phyloP scores from a whole-genome alignment of 1,140 invertebrate genomes.

The Littorina saxatilis region DNA sequence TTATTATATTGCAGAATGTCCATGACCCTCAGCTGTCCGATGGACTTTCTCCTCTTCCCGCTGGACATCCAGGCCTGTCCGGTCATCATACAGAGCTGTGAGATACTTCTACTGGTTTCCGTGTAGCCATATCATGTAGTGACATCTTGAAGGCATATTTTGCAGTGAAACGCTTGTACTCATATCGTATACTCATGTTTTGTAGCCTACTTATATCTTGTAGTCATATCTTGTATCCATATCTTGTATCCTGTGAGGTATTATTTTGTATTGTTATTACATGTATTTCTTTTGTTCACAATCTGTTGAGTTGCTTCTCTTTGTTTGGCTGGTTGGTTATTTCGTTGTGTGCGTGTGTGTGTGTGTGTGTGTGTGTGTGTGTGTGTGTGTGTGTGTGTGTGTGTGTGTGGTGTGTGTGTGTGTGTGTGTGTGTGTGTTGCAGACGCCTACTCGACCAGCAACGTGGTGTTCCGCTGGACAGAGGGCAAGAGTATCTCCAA shows the following conservation, averaged over 20 bases:
- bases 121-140: too few relatives aligned
- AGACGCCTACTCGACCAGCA: slow-evolving; percentile 53
- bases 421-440: background rate
- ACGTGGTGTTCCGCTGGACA: slow-evolving; percentile 51
- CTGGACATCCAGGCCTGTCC: slow-evolving; percentile 38
- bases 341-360: too few relatives aligned
- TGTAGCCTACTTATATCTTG: background rate
- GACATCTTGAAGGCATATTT: background rate
- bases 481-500: slow-evolving; percentile 25
- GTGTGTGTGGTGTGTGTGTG: background rate
- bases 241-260: too few relatives aligned
- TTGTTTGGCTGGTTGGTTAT: too few relatives aligned
- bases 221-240: too few relatives aligned
- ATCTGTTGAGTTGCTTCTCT: too few relatives aligned
- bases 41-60: slow-evolving; percentile 41
- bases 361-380: background rate
- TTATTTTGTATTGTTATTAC: too few relatives aligned
- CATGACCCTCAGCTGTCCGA: slow-evolving; percentile 40
- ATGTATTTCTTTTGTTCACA: too few relatives aligned
- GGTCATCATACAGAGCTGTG: slow-evolving; percentile 43
- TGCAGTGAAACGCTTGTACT: too few relatives aligned
- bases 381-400: background rate
- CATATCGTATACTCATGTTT: too few relatives aligned
- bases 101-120: slow-evolving; percentile 12
- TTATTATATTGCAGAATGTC: slow-evolving; percentile 23